Percentiles rank a stretch among this genome's conserved stretches.
Evolutionary conservation across 2,888 invertebrate genomes (phyloP).

Genomic region (Cyclophora punctaria): DNA sequence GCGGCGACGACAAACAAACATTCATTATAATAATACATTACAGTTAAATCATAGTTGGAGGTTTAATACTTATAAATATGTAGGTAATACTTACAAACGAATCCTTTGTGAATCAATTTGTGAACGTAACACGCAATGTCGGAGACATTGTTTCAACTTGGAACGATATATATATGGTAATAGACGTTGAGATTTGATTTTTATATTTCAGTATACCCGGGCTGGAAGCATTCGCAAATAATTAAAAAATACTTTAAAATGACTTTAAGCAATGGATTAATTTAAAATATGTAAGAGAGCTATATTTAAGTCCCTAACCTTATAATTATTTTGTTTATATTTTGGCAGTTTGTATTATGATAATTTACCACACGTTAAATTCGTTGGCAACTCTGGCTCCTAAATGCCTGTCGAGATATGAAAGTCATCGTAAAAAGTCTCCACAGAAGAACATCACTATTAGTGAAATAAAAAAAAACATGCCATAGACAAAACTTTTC

Average conservation of each 20-base stretch:
- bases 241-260: slow-evolving; percentile 22
- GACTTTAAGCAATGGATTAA: slow-evolving; percentile 10
- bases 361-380: too few relatives aligned
- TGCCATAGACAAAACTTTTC: too few relatives aligned
- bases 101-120: slow-evolving; percentile 58
- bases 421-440: too few relatives aligned
- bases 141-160: neutral
- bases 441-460: too few relatives aligned
- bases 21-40: slow-evolving; percentile 36
- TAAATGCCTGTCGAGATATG: too few relatives aligned
- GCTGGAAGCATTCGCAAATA: slow-evolving; percentile 11
- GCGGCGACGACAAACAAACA: neutral
- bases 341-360: too few relatives aligned
- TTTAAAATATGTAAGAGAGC: neutral
- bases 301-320: neutral
- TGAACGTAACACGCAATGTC: slow-evolving; percentile 37
- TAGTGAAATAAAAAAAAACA: too few relatives aligned
- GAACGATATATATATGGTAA: too few relatives aligned
- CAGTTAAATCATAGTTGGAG: slow-evolving; percentile 57
- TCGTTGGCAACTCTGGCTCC: too few relatives aligned
- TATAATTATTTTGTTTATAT: neutral
- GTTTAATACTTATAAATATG: slow-evolving; percentile 67
- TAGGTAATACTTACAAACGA: slow-evolving; percentile 67
- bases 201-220: slow-evolving; percentile 8
- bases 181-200: neutral